phyloP scores from a whole-genome alignment of 2,888 invertebrate genomes.

The Limnephilus lunatus region DNA sequence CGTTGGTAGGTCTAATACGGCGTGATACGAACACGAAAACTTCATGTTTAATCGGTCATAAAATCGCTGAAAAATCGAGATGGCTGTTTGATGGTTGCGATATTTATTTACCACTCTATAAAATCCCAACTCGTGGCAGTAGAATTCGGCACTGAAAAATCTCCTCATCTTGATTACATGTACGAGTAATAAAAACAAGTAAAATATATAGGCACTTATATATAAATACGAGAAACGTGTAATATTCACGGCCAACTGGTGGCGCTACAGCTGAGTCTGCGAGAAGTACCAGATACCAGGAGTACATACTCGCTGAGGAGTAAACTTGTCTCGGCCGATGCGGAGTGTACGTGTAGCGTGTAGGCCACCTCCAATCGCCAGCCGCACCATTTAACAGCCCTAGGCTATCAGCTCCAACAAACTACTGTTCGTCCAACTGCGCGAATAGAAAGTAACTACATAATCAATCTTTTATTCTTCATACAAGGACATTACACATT shows the following conservation, averaged over 20 bases:
- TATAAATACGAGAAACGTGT: conserved; percentile 47
- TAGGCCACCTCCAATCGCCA: neutral
- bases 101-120: conserved; percentile 34
- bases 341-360: too few species aligned
- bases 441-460: conserved; percentile 23
- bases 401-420: neutral
- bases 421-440: neutral
- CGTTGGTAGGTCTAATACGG: neutral
- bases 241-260: conserved; percentile 62
- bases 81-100: conserved; percentile 18
- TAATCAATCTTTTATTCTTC: conserved; percentile 24
- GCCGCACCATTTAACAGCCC: neutral
- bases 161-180: conserved; percentile 21
- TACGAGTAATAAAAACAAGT: conserved; percentile 3
- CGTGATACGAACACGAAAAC: neutral
- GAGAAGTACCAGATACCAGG: neutral
- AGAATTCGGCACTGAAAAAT: conserved; percentile 31
- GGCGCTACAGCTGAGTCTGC: conserved; percentile 52
- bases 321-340: neutral
- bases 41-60: neutral
- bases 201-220: conserved; percentile 37
- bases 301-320: neutral
- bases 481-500: conserved; percentile 43
- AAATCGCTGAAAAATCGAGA: conserved; percentile 3
- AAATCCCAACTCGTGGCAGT: conserved; percentile 7